Evolutionary conservation across 2,888 invertebrate species (phyloP), one percentile per base, ranked within the genome.

Genomic region (Apamea monoglypha): DNA sequence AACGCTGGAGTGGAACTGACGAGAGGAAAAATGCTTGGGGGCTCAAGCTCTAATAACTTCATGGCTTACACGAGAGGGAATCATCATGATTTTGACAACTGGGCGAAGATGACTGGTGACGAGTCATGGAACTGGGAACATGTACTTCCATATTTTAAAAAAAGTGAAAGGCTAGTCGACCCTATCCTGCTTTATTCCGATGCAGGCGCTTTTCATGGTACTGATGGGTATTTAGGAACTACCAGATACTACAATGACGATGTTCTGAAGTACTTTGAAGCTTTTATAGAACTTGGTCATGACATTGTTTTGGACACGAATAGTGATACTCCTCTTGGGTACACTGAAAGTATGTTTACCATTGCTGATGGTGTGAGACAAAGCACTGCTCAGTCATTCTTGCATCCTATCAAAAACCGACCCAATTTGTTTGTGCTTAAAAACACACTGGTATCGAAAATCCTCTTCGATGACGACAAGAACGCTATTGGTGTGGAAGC

Each of bases 1-100:
- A 85, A 84, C 12, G n/a, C 67, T 2, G 64, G 74, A 21, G 68
- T 74, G 3, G 84, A 86, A 75, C 21, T 90, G 79, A 88, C 97
- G 12, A 94, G 97, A 56, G 98, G 98, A 0, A 98, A 97, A 88
- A 95, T 97, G 87, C 93, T 97, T 85, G 97, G 97, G 66, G 97
- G 97, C 1, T 94, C 95, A 1, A 97, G 97, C 47, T 93, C 95
- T 1, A 89, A 97, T 5, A 97, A 97, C 89, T 97, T 95, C 63
- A 96, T 97, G 94, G 91, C 97, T 67, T 97, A 97, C 82, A 93
- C 97, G 1, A 95, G 97, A 50, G 97, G 97, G 0, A 87, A 90
- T 1, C 74, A 32, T 6, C 76, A 79, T n/a, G 89, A 88, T 59
- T 90, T 84, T 50, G 96, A 97, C 85, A 97, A 95, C 78, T 97